These are phyloP conservation scores for Aporrectodea caliginosa DNA, from an alignment of 1,140 invertebrate genomes.

Conservation along the genomic window DNA sequence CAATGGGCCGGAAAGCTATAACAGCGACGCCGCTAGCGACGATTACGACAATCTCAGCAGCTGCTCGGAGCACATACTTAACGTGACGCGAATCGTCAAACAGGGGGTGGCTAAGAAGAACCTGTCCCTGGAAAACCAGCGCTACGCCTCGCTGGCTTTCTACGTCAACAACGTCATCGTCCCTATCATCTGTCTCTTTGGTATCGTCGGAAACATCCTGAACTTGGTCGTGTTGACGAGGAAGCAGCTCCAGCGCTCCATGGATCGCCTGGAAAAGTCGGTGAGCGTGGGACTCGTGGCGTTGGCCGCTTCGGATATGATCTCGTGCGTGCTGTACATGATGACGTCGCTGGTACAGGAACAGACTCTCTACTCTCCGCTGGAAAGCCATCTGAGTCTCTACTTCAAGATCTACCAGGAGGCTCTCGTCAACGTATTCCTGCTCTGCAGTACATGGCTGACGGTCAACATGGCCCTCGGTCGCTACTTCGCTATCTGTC, in stretches of 20 bases:
- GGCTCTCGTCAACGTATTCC: conserved; percentile 23
- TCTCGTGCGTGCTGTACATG: conserved; percentile 31
- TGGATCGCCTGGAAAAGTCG: conserved; percentile 25
- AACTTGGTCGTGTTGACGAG: conserved; percentile 39
- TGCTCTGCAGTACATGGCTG: conserved; percentile 30
- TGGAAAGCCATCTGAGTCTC: conserved; percentile 35
- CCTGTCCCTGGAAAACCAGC: not conserved
- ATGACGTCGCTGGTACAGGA: not conserved
- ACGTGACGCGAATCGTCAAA: not conserved
- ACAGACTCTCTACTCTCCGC: not conserved
- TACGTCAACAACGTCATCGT: conserved; percentile 42
- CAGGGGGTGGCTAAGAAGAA: not conserved
- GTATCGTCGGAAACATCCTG: conserved; percentile 45
- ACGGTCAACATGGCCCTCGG: conserved; percentile 29
- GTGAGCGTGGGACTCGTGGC: conserved; percentile 18
- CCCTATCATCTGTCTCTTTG: conserved; percentile 44
- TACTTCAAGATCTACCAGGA: conserved; percentile 44
- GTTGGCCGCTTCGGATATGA: conserved; percentile 8
- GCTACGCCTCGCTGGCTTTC: not conserved
- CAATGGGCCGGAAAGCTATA: not conserved
- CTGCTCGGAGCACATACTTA: not conserved
- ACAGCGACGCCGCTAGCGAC: not conserved
- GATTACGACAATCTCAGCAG: not conserved
- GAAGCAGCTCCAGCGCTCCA: not conserved
- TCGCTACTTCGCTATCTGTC: conserved; percentile 27